Evolutionary conservation across 2,888 invertebrate genomes (phyloP), one percentile per base, ranked within the genome.

Genomic region (Erebia palarica): DNA sequence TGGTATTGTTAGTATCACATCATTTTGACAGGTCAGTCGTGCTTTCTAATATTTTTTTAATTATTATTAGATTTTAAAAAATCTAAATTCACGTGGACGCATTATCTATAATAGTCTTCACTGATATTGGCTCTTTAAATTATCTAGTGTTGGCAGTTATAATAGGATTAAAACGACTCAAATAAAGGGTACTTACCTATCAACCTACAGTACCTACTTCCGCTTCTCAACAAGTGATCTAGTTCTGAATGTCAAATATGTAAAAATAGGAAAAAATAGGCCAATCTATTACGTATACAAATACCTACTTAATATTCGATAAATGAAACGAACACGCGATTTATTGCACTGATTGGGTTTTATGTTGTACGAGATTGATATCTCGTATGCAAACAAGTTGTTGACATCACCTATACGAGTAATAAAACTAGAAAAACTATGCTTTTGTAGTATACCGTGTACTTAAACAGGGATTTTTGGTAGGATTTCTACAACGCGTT

Each of bases 231-330:
- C 7, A 13, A 14, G 8, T 14, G 4, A 51, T 55, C 18, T 10
- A 55, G 55, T 11, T 51, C n/a, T 51, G 51, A 11, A 55, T 55
- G 3, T 18, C 14, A 18, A 55, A 11, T 16, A 18, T 16, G 8
- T 16, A 55, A 55, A 55, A 21, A 55, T 55, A 16, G 16, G 16
- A 36, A 36, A 57, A 57, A 36, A 49, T 69, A 42, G 47, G 42
- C 21, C 58, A 69, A 59, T 57, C 58, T 47, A 65, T 70, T 70
- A 60, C 64, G 57, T 44, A 65, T 59, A 21, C 27, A 47, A 58
- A 44, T 27, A 14, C 8, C 16, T 55, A 66, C 60, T 75, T 73
- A 72, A 64, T 71, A 75, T 75, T 75, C 75, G 70, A 63, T 67
- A 55, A 65, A 69, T 69, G 69, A 59, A 59, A 69, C 67, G 69